Conservation (phyloP, 2,888 invertebrate genomes). For the Nymphalis c-album region DNA sequence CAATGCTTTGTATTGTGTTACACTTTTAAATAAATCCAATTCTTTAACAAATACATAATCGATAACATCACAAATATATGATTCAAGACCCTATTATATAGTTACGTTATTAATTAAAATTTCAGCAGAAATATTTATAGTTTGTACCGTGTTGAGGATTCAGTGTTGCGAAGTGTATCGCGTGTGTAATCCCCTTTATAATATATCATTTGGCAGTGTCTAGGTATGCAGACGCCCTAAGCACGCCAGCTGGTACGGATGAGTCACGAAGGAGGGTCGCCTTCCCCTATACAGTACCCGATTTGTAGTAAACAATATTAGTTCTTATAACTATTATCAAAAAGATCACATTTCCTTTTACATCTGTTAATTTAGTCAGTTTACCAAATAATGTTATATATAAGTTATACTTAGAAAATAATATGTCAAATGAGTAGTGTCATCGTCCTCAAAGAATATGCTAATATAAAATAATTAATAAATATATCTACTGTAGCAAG, state of each 20-base stretch:
- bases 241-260: slow-evolving; percentile 40
- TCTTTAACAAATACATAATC: background rate
- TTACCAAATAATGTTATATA: slow-evolving; percentile 29
- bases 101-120: background rate
- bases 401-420: slow-evolving; percentile 15
- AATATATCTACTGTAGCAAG: background rate
- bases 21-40: background rate
- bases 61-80: background rate
- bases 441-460: background rate
- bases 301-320: slow-evolving; percentile 26
- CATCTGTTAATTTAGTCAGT: slow-evolving; percentile 18
- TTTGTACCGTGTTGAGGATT: slow-evolving; percentile 19
- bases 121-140: background rate
- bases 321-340: slow-evolving; percentile 19
- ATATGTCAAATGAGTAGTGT: slow-evolving; percentile 19
- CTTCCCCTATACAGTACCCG: slow-evolving; percentile 32
- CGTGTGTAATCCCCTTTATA: slow-evolving; percentile 35
- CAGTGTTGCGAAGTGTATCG: slow-evolving; percentile 35
- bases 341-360: slow-evolving; percentile 16
- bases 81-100: background rate
- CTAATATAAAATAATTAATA: background rate
- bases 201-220: slow-evolving; percentile 37
- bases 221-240: slow-evolving; percentile 39
- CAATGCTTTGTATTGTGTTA: no score
- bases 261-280: slow-evolving; percentile 39